Percentiles rank a stretch among this genome's conserved stretches.
These are phyloP conservation scores for Podabrus alpinus DNA, from an alignment of 2,888 invertebrate genomes.

Conservation along the genomic window DNA sequence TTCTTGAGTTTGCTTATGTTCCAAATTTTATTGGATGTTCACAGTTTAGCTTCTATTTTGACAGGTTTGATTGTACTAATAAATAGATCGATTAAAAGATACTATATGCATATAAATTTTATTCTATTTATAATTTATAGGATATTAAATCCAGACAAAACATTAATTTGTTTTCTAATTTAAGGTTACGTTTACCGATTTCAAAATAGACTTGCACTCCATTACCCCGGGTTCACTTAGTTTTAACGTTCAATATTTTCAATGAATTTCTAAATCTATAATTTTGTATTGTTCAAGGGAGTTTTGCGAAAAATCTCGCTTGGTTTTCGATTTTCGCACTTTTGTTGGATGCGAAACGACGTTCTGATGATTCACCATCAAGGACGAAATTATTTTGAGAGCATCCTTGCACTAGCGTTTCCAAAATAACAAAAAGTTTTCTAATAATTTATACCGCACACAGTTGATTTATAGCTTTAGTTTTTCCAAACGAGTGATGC, in stretches of 20 bases:
- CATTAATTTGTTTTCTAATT: slow-evolving; percentile 29
- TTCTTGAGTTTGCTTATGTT: not conserved
- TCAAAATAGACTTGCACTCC: slow-evolving; percentile 14
- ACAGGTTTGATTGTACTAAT: not conserved
- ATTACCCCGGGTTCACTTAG: not conserved
- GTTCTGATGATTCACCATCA: slow-evolving; percentile 19
- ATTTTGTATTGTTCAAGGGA: not conserved
- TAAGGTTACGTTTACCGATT: slow-evolving; percentile 21
- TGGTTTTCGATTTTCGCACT: not conserved
- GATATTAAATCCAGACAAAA: slow-evolving; percentile 27
- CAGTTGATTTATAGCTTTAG: not conserved
- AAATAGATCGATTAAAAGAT: not conserved
- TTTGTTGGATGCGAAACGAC: not conserved
- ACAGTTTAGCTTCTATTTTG: not conserved
- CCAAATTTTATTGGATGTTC: not conserved
- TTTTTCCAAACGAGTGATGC: not conserved
- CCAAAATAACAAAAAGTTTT: slow-evolving; percentile 6
- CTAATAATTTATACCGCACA: not conserved
- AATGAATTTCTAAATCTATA: not conserved
- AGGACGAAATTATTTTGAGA: slow-evolving; percentile 24
- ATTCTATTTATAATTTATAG: slow-evolving; percentile 16
- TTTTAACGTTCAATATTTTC: not conserved
- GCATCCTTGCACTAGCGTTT: slow-evolving; percentile 6
- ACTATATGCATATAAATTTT: not conserved
- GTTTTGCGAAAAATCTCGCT: not conserved